Evolutionary conservation across 2,888 invertebrate genomes (phyloP).

Genomic region (Pheosia tremula): DNA sequence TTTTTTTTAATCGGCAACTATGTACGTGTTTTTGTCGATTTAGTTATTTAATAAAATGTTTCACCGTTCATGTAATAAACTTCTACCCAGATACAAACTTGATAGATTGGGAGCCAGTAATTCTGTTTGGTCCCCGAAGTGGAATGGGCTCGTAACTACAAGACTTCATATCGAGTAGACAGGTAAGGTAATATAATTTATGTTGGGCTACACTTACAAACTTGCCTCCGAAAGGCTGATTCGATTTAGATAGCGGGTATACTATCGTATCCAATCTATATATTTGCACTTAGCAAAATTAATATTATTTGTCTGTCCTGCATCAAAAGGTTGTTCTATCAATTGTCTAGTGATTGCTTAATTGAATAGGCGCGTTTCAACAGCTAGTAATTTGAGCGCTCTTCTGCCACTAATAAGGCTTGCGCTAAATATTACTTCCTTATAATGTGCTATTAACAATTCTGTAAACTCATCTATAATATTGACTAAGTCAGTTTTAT

Average conservation of each 20-base stretch:
- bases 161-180: conserved; percentile 40
- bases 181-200: conserved; percentile 50
- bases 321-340: background rate
- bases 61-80: background rate
- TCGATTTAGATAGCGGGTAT: conserved; percentile 38
- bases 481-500: too few relatives aligned
- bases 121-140: conserved; percentile 36
- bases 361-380: background rate
- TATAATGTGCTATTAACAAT: background rate
- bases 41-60: too few relatives aligned
- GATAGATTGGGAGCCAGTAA: conserved; percentile 37
- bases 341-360: background rate
- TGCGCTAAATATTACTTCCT: background rate
- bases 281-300: conserved; percentile 27
- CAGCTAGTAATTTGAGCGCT: background rate
- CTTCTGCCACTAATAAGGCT: background rate
- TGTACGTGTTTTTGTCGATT: too few relatives aligned
- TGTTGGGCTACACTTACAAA: conserved; percentile 39
- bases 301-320: conserved; percentile 10
- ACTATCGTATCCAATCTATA: conserved; percentile 10
- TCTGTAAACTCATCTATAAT: too few relatives aligned
- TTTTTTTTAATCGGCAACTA: too few relatives aligned
- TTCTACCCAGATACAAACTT: background rate
- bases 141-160: conserved; percentile 31
- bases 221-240: conserved; percentile 38